Base-by-base conservation (phyloP, 2,113 vertebrate genomes). In the Ornithorhynchus anatinus region DNA sequence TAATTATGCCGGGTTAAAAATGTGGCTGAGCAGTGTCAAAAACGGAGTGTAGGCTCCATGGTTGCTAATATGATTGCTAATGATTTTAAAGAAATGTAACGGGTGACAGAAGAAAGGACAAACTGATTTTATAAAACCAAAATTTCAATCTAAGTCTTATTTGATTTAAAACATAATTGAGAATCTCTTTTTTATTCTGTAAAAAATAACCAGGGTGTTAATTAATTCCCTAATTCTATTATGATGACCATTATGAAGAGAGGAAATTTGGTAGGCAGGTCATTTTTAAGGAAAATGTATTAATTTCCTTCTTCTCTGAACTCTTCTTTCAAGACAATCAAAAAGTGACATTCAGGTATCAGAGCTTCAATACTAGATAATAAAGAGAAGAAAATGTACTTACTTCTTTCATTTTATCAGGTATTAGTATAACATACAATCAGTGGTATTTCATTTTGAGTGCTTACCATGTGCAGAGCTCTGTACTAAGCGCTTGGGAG, bases 31-130 rank as follows among this genome's bases (percentile, higher is more conserved):
- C 7, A 60, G 6, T 57, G 59, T 70, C 42, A 72, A 33, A 56
- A 80, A 42, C 5, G 78, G 75, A 44, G 19, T 22, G 8, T 66
- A 31, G 64, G 31, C 32, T n/a, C n/a, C 60, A 70, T 23, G 16
- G 68, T 33, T 36, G 27, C 10, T 65, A 68, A 52, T 10, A 33
- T 12, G 20, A 7, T 19, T 12, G 40, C 1, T 27, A 12, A 8
- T 27, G 19, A 74, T 10, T 4, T 33, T 8, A 10, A 43, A 42
- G 14, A 6, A 73, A 43, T 40, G 16, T 7, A 36, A 19, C 35
- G 43, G 60, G 43, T 22, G n/a, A 17, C 19, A 32, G 5, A 57
- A 19, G 36, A 80, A 59, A 48, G 3, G 35, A 3, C 1, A 48
- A 35, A 66, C 11, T 14, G n/a, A 15, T 29, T 16, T 37, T 47